Base-by-base conservation (phyloP, 2,888 invertebrate genomes). In the Halocaridina rubra region DNA sequence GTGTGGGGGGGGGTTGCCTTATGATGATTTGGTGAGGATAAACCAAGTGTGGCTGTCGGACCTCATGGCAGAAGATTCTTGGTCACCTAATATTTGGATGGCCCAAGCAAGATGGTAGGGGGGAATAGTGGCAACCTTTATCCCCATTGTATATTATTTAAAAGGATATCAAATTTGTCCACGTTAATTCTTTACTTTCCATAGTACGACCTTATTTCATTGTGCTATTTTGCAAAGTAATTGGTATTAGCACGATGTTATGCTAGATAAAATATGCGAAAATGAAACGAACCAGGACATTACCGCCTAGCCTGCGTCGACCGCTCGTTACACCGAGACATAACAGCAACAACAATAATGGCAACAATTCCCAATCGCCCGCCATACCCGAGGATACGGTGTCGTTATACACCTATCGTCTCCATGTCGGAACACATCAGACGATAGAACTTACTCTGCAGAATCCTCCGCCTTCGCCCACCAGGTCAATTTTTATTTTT, bases 331-430 rank as follows among this genome's bases (percentile, higher is more conserved):
- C 80, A 24, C 46, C 79, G 0, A 19, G 46, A 3, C 16, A 71
- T 8, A 80, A 61, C 33, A 76, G 32, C 22, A 57, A 27, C 33
- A 67, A 64, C 39, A 74, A 57, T 64, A 76, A 19, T 30, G 64
- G 22, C 33, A 77, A 77, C 22, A 81, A 78, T 33, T 77, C 76
- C n/a, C 67, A 57, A 32, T 22, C 80, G 1, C 69, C 76, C 7
- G 76, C 53, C 5, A 27, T 32, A 16, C 39, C 72, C 19, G 84
- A 84, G 24, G 84, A 84, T 22, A 80, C 84, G 4, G 84, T 75
- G 24, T 84, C 84, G 13, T 75, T 84, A 33, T 86, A 81, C 72
- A 85, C 85, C 0, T 86, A 86, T 29, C 81, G 81, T 2, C 78
- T 86, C 16, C 85, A 86, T 22, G 85, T 86, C 27, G 85, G 85